Evolutionary conservation across 1,140 invertebrate genomes (phyloP), one percentile per base, ranked within the genome.

Genomic region (Lucilia cuprina): DNA sequence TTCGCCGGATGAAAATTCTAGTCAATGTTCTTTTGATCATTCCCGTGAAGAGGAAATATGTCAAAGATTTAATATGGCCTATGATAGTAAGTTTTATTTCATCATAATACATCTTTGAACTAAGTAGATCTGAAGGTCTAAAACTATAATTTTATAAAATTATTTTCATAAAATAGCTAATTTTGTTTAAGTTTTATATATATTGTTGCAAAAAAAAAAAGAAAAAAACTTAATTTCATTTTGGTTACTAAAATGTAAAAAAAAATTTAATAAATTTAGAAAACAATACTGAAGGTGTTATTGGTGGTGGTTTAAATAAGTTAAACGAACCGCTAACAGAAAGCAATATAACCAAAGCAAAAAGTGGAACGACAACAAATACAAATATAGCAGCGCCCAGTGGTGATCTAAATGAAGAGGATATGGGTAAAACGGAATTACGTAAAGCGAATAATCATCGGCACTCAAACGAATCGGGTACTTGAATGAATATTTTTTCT

Each of bases 1-100:
- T 85, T 95, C 94, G 14, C 94, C 93, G 49, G 94, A 95, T 88
- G 94, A 94, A 88, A 94, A 94, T 55, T 94, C 93, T 85, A 95
- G 94, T 60, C 95, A 95, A 85, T 96, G 96, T 55, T 96, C 96
- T 84, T 91, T 96, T 85, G 96, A 97, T 91, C 95, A 96, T 84
- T 96, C 96, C 8, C 94, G 95, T 78, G 95, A 96, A 86, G 96
- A 96, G 87, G 94, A 95, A 86, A 94, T 95, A 91, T 93, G 94
- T 55, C 92, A 92, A 86, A 94, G 90, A 85, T 93, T 85, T 35
- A 77, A 34, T 70, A 78, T 85, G 84, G 83, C 82, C 50, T 84
- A 30, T 34, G 84, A 77, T 77, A 84, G 86, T 86, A 85, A 86
- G 85, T 85, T 70, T 83, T 17, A 77, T 83, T 41, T 41, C 10